Conservation (phyloP, 2,797 vertebrate species). For the Chromis chromis region DNA sequence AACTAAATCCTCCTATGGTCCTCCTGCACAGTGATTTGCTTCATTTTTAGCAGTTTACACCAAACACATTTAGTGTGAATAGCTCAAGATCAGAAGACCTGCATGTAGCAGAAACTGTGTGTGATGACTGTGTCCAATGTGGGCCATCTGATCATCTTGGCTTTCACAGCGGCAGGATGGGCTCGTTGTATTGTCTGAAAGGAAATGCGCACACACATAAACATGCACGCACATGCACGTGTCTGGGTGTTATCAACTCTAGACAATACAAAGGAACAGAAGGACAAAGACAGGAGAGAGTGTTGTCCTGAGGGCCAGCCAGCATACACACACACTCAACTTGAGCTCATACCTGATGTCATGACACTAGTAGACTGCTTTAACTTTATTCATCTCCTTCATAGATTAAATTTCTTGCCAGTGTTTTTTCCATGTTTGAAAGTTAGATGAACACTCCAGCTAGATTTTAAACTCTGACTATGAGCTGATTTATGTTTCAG, state of each 20-base stretch:
- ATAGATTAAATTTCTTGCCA: not conserved
- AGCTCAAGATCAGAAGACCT: slow-evolving; percentile 40
- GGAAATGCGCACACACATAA: slow-evolving; percentile 36
- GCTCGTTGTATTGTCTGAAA: slow-evolving; percentile 72
- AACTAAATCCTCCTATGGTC: not conserved
- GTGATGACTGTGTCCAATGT: slow-evolving; percentile 26
- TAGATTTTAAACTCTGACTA: not conserved
- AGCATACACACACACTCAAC: slow-evolving; percentile 28
- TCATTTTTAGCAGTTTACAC: not conserved
- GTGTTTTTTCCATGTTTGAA: slow-evolving; percentile 15
- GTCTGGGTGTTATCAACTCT: slow-evolving; percentile 77
- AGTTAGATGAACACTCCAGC: not conserved
- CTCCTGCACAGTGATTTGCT: slow-evolving; percentile 8
- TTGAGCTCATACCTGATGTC: slow-evolving; percentile 64
- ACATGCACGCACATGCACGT: slow-evolving; percentile 49
- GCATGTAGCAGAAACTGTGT: slow-evolving; percentile 3
- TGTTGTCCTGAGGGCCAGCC: slow-evolving; percentile 64
- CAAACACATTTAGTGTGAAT: slow-evolving; percentile 27
- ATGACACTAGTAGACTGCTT: slow-evolving; percentile 32
- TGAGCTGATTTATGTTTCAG: slow-evolving; percentile 43
- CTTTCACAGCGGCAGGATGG: slow-evolving; percentile 64
- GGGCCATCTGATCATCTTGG: slow-evolving; percentile 58
- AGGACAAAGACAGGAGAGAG: slow-evolving; percentile 81
- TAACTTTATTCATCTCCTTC: slow-evolving; percentile 32
- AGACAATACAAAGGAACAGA: slow-evolving; percentile 80